Base-by-base conservation (phyloP, 2,797 vertebrate species). In the Anguilla pacifica region DNA sequence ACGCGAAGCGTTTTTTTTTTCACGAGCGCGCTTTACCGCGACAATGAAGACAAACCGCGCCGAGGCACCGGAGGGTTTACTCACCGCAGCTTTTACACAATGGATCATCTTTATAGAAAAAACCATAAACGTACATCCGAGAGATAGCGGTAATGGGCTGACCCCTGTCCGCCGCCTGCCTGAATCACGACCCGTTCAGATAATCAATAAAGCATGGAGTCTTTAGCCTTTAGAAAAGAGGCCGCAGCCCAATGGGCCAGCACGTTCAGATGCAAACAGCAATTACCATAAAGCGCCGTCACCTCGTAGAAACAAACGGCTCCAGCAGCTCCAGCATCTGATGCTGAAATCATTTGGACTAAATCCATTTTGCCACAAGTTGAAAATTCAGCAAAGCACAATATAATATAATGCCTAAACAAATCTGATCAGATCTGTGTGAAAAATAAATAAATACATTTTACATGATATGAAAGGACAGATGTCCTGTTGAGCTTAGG, bases 151-250 rank as follows among this genome's bases (percentile, higher is more conserved):
- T 85, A 77, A 88, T 53, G 83, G 83, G 82, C 31, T 85, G 59
- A 85, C 43, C 43, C 15, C 35, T 1, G 53, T 39, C 61, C 55
- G 22, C 81, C 74, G 70, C 28, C 83, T 43, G 84, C 74, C 70
- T 79, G 49, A 70, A 87, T 87, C 86, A 55, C 81, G 83, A 22
- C 46, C 86, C 57, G 64, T 43, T 87, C 61, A 2, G 10, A 35
- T 84, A 70, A 87, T 84, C 87, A 74, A 84, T 87, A 87, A 72
- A 57, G 74, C 87, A 59, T n/a, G 49, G 82, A 57, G 82, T 43
- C 64, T 39, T 17, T 49, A 55, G 82, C 49, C 59, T 28, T 57
- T 74, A n/a, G 61, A 84, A 25, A 31, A 82, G 46, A 59, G 86
- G 57, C 77, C 7, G n/a, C 43, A 28, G 86, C 15, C 43, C 25